Evolutionary conservation across 2,113 vertebrate genomes (phyloP).

Genomic region (Gallinago paraguaiae): DNA sequence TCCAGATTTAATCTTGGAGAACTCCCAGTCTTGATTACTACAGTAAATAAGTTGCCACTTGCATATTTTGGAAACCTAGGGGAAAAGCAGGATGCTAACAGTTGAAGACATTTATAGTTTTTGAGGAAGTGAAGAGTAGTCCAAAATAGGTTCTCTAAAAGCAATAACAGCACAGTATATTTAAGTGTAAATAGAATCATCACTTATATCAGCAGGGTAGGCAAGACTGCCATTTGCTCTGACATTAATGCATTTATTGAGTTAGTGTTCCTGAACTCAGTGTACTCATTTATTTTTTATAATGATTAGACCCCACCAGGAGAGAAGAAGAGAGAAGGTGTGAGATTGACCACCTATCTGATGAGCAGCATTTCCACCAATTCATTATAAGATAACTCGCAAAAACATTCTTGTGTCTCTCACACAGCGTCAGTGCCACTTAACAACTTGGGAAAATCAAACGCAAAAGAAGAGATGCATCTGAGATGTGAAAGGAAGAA

Average conservation of each 20-base stretch:
- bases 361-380: neutral
- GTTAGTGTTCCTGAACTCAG: conserved; percentile 20
- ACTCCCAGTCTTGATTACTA: neutral
- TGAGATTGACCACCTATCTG: conserved; percentile 12
- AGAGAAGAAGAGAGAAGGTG: neutral
- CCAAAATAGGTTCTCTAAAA: neutral
- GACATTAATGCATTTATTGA: conserved; percentile 38
- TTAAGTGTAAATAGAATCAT: conserved; percentile 23
- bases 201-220: conserved; percentile 34
- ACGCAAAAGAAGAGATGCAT: neutral
- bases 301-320: conserved; percentile 13
- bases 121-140: neutral
- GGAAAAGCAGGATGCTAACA: neutral
- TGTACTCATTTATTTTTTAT: conserved; percentile 26
- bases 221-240: neutral
- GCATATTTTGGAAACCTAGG: neutral
- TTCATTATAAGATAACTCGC: neutral
- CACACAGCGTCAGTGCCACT: neutral
- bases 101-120: neutral
- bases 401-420: neutral
- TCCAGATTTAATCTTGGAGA: neutral
- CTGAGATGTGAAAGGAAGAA: neutral
- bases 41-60: neutral
- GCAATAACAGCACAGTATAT: conserved; percentile 1
- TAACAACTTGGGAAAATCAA: neutral